phyloP scores from a whole-genome alignment of 1,140 invertebrate species.

The Drosophila lowei region DNA sequence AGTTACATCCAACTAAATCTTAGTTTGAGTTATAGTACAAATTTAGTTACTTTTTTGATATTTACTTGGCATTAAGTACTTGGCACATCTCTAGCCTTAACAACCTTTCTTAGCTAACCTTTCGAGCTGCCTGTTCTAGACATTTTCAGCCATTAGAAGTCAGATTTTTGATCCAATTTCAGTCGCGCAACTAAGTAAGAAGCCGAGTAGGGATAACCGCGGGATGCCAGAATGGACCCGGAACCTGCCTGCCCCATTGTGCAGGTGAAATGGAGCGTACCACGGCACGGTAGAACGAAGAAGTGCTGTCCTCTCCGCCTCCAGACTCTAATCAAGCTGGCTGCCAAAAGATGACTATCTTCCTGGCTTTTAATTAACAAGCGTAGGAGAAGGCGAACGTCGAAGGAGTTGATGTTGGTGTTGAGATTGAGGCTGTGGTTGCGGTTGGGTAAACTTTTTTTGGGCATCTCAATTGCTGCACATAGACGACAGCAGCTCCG shows the following conservation, averaged over 20 bases:
- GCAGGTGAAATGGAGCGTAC: slow-evolving; percentile 42
- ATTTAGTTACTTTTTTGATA: too few species aligned
- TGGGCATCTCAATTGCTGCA: slow-evolving; percentile 25
- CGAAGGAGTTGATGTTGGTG: slow-evolving; percentile 1
- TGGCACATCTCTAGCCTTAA: too few species aligned
- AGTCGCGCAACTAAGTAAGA: neutral
- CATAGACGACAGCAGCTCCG: slow-evolving; percentile 6
- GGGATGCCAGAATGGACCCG: slow-evolving; percentile 10
- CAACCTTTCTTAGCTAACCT: neutral
- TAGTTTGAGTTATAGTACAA: too few species aligned
- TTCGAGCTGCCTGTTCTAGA: slow-evolving; percentile 7
- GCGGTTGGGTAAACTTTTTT: slow-evolving; percentile 17
- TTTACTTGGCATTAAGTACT: too few species aligned
- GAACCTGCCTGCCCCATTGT: slow-evolving; percentile 21
- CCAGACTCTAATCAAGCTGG: slow-evolving; percentile 46
- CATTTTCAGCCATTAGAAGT: slow-evolving; percentile 18
- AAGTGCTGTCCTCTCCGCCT: neutral
- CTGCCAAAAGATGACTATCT: slow-evolving; percentile 50
- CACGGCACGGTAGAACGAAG: neutral
- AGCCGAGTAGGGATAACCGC: slow-evolving; percentile 14
- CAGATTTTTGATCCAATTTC: slow-evolving; percentile 31
- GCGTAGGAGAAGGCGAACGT: neutral
- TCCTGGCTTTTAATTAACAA: slow-evolving; percentile 67
- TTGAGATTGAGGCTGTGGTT: neutral
- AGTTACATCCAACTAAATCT: too few species aligned